Evolutionary conservation across 2,113 vertebrate genomes (phyloP).

Genomic region (Sceloporus undulatus): DNA sequence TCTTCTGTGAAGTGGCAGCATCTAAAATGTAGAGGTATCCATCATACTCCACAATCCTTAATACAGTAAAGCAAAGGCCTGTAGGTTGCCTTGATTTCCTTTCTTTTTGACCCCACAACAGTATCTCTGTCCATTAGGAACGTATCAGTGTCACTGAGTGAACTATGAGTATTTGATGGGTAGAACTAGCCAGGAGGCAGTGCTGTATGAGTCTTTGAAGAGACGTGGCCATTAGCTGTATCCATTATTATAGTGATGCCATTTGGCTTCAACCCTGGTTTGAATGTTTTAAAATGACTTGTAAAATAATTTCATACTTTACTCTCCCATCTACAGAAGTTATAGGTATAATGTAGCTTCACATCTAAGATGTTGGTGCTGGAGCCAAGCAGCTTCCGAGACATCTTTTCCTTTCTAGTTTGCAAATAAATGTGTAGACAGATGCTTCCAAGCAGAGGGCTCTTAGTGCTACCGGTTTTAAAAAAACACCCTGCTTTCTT

Average conservation of each 20-base stretch:
- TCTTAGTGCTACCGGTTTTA: neutral
- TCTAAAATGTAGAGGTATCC: too few species aligned
- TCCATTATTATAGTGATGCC: neutral
- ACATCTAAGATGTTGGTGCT: neutral
- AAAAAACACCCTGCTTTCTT: neutral
- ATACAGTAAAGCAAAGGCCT: neutral
- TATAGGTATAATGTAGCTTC: neutral
- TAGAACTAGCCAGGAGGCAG: neutral
- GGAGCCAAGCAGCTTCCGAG: neutral
- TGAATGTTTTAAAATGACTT: neutral
- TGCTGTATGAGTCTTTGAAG: neutral
- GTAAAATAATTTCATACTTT: neutral
- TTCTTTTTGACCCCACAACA: neutral
- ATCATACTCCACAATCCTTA: too few species aligned
- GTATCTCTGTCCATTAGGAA: neutral
- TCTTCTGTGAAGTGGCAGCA: too few species aligned
- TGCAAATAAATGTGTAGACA: neutral
- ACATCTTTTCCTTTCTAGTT: neutral
- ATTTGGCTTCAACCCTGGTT: neutral
- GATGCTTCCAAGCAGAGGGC: neutral
- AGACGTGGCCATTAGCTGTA: neutral
- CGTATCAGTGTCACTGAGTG: neutral
- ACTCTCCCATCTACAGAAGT: fast-evolving
- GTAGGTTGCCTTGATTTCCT: neutral
- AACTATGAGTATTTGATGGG: neutral